Percentiles rank a stretch among this genome's conserved stretches.
These are phyloP conservation scores for Nasonia giraulti DNA, from an alignment of 1,140 invertebrate genomes.

Conservation along the genomic window DNA sequence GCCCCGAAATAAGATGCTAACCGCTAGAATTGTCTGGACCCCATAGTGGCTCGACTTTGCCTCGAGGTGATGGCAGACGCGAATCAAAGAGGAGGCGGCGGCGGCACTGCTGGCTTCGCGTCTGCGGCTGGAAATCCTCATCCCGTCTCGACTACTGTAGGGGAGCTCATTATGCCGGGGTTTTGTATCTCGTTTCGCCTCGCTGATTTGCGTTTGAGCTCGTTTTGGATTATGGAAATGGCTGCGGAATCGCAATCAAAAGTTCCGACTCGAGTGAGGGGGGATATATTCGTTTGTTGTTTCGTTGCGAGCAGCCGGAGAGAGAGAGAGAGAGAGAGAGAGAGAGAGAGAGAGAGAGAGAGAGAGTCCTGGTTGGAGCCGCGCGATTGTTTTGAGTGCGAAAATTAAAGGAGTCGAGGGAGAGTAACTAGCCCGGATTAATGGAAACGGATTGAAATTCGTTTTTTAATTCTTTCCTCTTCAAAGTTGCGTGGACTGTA, in stretches of 20 bases:
- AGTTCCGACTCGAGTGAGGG: neutral
- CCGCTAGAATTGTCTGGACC: conserved; percentile 17
- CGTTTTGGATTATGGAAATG: conserved; percentile 51
- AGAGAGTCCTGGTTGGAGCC: neutral
- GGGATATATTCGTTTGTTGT: conserved; percentile 42
- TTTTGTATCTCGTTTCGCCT: conserved; percentile 42
- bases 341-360: conserved; percentile 15
- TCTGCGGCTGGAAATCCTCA: conserved; percentile 27
- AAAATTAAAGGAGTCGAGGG: conserved; percentile 1
- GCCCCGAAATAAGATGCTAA: conserved; percentile 33
- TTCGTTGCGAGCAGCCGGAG: conserved; percentile 2
- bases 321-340: conserved; percentile 13
- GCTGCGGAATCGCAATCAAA: conserved; percentile 42
- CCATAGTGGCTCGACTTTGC: neutral
- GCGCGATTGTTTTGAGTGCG: neutral
- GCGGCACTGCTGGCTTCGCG: neutral
- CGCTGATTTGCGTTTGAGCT: conserved; percentile 39
- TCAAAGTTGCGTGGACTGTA: neutral
- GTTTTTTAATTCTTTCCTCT: neutral
- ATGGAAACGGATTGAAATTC: neutral
- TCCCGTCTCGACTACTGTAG: neutral
- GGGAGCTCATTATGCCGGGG: conserved; percentile 38
- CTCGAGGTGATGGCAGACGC: conserved; percentile 20
- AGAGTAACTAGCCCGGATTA: neutral
- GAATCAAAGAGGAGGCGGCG: conserved; percentile 35